Evolutionary conservation across 1,140 invertebrate genomes (phyloP).

Genomic region (Euwallacea similis): DNA sequence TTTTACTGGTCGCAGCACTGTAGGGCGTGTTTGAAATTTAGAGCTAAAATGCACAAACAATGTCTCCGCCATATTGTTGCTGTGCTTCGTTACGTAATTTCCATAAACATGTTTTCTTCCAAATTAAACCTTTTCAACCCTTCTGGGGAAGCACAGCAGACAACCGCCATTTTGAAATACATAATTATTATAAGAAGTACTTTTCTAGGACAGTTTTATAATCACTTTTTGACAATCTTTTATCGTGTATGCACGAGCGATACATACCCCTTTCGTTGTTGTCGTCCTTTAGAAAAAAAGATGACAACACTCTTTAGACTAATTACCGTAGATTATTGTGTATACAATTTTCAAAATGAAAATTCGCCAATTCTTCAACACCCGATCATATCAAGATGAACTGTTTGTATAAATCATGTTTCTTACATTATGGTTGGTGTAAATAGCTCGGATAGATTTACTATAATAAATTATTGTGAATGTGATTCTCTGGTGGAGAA

Average conservation of each 20-base stretch:
- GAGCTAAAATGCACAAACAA: no score
- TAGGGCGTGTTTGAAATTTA: no score
- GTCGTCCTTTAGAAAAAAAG: neutral
- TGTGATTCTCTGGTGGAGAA: constrained; percentile 12
- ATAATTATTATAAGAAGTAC: neutral
- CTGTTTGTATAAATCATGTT: constrained; percentile 10
- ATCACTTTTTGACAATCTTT: constrained; percentile 16
- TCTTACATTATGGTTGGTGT: constrained; percentile 4
- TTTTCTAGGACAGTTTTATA: constrained; percentile 14
- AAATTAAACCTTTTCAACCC: no score
- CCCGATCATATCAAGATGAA: constrained; percentile 12
- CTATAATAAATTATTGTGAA: constrained; percentile 9
- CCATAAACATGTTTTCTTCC: no score
- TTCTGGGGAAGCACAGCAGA: no score
- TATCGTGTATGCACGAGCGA: constrained; percentile 11
- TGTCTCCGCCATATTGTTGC: no score
- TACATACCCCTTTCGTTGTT: neutral
- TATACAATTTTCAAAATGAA: constrained; percentile 8
- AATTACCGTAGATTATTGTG: neutral
- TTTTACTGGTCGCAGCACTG: no score
- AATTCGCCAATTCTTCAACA: constrained; percentile 10
- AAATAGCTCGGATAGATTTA: constrained; percentile 10
- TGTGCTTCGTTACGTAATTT: no score
- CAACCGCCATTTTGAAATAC: no score
- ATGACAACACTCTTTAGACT: no score